phyloP scores from a whole-genome alignment of 2,888 invertebrate species.

The Apoda limacodes region DNA sequence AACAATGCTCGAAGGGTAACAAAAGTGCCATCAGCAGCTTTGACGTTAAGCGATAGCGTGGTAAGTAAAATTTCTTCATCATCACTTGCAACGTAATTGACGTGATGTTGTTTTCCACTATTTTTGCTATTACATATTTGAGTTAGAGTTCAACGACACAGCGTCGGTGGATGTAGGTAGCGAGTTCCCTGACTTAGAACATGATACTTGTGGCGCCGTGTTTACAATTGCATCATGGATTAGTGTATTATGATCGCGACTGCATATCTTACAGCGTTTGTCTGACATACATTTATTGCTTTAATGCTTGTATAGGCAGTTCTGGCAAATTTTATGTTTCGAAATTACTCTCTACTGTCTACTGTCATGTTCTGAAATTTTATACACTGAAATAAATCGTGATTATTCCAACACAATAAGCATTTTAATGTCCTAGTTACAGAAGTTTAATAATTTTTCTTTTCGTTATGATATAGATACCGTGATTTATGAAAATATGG shows the following conservation, averaged over 20 bases:
- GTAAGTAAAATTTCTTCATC: conserved; percentile 8
- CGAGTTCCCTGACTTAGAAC: no score
- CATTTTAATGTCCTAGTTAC: no score
- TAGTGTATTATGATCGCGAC: conserved; percentile 8
- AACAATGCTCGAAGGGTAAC: not conserved
- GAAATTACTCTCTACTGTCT: conserved; percentile 6
- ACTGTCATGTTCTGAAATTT: conserved; percentile 7
- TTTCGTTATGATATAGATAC: no score
- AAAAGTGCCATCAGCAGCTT: conserved; percentile 4
- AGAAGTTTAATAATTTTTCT: no score
- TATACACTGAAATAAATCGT: conserved; percentile 10
- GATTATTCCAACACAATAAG: conserved; percentile 9
- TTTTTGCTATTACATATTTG: not conserved
- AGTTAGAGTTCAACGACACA: no score
- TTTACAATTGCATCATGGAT: conserved; percentile 6
- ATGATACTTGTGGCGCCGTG: not conserved
- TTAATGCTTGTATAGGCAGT: conserved; percentile 10
- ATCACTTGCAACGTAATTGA: conserved; percentile 5
- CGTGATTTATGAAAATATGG: no score
- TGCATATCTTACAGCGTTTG: conserved; percentile 10
- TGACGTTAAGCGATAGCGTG: conserved; percentile 5
- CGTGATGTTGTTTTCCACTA: conserved; percentile 1
- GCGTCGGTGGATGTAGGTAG: no score
- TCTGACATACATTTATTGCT: conserved; percentile 7
- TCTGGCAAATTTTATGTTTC: conserved; percentile 10